These are phyloP conservation scores for Zingel zingel DNA, from an alignment of 2,113 vertebrate genomes.

Conservation along the genomic window DNA sequence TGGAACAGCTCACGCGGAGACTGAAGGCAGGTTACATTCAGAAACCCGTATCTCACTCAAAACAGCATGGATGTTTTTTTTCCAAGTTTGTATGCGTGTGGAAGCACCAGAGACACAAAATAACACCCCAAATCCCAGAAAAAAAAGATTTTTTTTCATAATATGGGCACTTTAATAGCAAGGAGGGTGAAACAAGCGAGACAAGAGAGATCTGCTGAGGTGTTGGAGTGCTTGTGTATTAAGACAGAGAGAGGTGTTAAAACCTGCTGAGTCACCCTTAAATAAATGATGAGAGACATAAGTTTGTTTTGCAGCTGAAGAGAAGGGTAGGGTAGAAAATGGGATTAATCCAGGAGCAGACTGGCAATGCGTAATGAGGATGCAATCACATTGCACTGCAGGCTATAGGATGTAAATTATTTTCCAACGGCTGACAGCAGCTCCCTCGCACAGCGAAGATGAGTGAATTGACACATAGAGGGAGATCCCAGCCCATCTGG, in stretches of 20 bases:
- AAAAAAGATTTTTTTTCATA: too few species aligned
- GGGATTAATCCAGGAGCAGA: not conserved
- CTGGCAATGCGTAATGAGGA: constrained; percentile 29
- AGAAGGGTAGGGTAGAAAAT: not conserved
- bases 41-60: too few species aligned
- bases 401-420: constrained; percentile 28
- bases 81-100: too few species aligned
- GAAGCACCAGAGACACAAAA: too few species aligned
- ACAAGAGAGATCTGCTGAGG: constrained; percentile 17
- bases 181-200: constrained; percentile 24
- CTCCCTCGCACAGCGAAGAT: constrained; percentile 7
- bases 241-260: constrained; percentile 47
- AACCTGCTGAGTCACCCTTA: constrained; percentile 33
- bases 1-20: too few species aligned
- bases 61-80: too few species aligned
- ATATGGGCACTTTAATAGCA: not conserved
- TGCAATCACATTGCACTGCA: constrained; percentile 12
- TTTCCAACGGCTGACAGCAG: constrained; percentile 22
- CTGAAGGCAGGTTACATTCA: too few species aligned
- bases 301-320: constrained; percentile 21
- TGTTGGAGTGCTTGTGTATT: constrained; percentile 7
- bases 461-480: constrained; percentile 20
- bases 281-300: constrained; percentile 45
- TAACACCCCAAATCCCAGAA: too few species aligned
- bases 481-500: constrained; percentile 44